Percentiles rank a stretch among this genome's conserved stretches.
Evolutionary conservation across 2,888 invertebrate genomes (phyloP).

Genomic region (Andricus quercusramuli): DNA sequence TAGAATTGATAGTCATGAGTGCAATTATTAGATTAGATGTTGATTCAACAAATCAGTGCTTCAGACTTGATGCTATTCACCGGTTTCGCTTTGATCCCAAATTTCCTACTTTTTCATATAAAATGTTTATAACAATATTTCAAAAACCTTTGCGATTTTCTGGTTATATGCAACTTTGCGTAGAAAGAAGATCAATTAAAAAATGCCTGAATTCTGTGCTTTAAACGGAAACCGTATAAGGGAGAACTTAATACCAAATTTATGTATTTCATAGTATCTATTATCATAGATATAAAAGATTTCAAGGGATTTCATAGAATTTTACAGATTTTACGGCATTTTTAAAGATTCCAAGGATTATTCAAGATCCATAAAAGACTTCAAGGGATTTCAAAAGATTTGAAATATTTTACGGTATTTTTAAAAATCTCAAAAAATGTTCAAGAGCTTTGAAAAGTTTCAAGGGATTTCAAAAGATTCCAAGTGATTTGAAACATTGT

Average conservation of each 20-base stretch:
- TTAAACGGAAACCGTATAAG: background rate
- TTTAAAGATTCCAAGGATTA: too few species aligned
- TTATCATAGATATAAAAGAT: too few species aligned
- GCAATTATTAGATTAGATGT: background rate
- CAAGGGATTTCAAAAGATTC: too few species aligned
- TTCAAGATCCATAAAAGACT: too few species aligned
- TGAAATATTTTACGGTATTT: too few species aligned
- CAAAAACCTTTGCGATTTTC: background rate
- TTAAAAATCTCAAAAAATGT: too few species aligned
- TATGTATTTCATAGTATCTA: too few species aligned
- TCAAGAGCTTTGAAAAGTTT: too few species aligned
- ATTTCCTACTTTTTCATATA: background rate
- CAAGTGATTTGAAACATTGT: too few species aligned
- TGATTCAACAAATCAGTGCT: conserved; percentile 1
- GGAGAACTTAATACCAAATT: background rate
- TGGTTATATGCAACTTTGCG: background rate
- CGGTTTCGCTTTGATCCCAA: background rate
- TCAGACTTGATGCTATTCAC: conserved; percentile 20
- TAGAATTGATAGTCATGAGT: background rate
- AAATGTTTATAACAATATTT: background rate
- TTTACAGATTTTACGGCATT: too few species aligned
- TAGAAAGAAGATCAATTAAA: background rate
- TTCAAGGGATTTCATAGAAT: too few species aligned
- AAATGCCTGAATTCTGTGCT: background rate
- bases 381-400: too few species aligned